Evolutionary conservation across 2,113 vertebrate species (phyloP), one percentile per base, ranked within the genome.

Genomic region (Lethenteron reissneri): DNA sequence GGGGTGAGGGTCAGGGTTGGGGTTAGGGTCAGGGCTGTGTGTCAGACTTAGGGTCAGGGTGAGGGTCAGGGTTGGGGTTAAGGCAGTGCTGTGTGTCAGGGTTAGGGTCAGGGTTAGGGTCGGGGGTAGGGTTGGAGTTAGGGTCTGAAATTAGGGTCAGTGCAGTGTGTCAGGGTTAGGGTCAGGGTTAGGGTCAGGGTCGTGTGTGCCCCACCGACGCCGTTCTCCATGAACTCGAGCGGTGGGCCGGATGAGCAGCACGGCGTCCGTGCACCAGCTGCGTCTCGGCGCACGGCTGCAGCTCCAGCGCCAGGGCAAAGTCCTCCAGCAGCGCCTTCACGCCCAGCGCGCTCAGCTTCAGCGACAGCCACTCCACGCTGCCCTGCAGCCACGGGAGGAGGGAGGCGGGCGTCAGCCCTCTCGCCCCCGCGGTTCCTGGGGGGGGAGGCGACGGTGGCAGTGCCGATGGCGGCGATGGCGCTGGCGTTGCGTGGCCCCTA

Each of bases 351-450:
- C 77, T 15, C 8, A 70, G 80, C 76, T 84, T 82, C 77, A 82
- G 84, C 72, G 75, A 82, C 59, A 91, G 80, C 86, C 88, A 91
- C 74, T 80, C 81, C 73, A 82, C 78, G 59, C 75, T 86, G 41
- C 85, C 89, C n/a, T 91, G 77, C 10, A 2, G 9, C 74, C 71
- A 69, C 62, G 57, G 72, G 57, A 74, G 19, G 4, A 71, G 15
- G 12, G 41, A 13, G 9, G 12, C 8, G n/a, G 70, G 56, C 9
- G 8, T 12, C 57, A n/a, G 57, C 5, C 4, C 57, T 57, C 25
- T 11, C 15, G 19, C 15, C 41, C 41, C 41, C 41, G 41, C 41
- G 41, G 4, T 5, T 6, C 7, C 41, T 41, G 41, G 41, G 41
- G 41, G 56, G 56, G 15, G n/a, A 19, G 9, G 57, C 19, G n/a